Evolutionary conservation across 2,797 vertebrate species (phyloP).

Genomic region (Gallinago nigripennis): DNA sequence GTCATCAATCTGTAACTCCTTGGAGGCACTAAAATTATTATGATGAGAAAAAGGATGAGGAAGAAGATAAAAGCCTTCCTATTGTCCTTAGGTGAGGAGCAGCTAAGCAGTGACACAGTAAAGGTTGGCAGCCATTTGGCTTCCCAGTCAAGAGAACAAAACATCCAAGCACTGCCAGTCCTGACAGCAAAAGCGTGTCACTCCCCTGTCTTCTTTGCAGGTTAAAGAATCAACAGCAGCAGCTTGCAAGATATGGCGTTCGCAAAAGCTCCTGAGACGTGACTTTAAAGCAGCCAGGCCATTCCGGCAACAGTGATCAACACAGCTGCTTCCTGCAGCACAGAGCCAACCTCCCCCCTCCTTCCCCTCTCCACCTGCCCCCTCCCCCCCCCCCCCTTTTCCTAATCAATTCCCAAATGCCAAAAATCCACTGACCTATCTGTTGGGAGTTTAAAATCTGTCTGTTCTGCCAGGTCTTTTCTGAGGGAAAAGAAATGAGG

Average conservation of each 20-base stretch:
- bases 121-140: neutral
- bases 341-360: neutral
- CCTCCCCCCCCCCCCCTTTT: too few relatives aligned
- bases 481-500: neutral
- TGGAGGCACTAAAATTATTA: neutral
- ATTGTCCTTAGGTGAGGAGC: neutral
- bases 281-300: neutral
- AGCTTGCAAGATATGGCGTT: neutral
- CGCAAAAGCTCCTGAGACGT: neutral
- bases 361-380: neutral
- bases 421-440: neutral
- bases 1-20: neutral
- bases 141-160: neutral
- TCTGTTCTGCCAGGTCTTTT: neutral
- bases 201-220: neutral
- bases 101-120: neutral
- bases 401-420: neutral
- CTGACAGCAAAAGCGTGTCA: neutral
- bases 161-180: neutral
- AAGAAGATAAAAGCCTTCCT: neutral
- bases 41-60: neutral
- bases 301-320: neutral
- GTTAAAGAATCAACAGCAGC: neutral
- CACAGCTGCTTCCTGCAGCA: neutral
- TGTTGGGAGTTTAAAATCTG: neutral